Conservation (phyloP, 2,888 invertebrate genomes). For the Parascotia fuliginaria region DNA sequence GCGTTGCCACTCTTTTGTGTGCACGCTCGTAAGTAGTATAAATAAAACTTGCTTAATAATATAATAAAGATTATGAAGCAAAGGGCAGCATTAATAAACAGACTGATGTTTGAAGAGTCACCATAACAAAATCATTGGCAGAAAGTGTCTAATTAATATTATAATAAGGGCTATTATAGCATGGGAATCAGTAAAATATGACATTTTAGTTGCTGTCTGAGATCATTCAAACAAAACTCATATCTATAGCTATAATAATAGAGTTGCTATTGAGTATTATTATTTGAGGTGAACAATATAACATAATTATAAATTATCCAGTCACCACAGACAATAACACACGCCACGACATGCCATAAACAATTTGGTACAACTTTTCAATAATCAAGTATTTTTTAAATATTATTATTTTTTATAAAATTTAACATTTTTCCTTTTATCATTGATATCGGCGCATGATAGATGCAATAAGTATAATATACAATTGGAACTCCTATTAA, state of each 20-base stretch:
- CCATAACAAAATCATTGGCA: too few species aligned
- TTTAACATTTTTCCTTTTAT: conserved; percentile 38
- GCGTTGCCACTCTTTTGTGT: too few species aligned
- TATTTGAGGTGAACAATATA: background rate
- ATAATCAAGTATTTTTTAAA: conserved; percentile 21
- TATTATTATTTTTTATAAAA: conserved; percentile 42
- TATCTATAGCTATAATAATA: background rate
- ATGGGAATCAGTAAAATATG: too few species aligned
- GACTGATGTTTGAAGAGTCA: too few species aligned
- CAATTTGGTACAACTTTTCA: conserved; percentile 50
- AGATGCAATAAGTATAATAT: conserved; percentile 79
- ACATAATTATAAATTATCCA: conserved; percentile 7
- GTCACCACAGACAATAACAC: conserved; percentile 18
- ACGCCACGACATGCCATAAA: conserved; percentile 35
- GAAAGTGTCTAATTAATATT: too few species aligned
- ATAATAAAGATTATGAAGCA: too few species aligned
- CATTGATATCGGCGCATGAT: conserved; percentile 60
- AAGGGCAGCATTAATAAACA: too few species aligned
- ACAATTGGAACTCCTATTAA: conserved; percentile 85
- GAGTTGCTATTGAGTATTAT: background rate
- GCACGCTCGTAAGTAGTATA: too few species aligned
- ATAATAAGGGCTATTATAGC: too few species aligned
- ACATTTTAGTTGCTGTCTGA: too few species aligned
- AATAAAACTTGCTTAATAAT: too few species aligned
- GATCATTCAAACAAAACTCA: background rate